Base-by-base conservation (phyloP, 2,797 vertebrate species). In the Hirundo rustica region DNA sequence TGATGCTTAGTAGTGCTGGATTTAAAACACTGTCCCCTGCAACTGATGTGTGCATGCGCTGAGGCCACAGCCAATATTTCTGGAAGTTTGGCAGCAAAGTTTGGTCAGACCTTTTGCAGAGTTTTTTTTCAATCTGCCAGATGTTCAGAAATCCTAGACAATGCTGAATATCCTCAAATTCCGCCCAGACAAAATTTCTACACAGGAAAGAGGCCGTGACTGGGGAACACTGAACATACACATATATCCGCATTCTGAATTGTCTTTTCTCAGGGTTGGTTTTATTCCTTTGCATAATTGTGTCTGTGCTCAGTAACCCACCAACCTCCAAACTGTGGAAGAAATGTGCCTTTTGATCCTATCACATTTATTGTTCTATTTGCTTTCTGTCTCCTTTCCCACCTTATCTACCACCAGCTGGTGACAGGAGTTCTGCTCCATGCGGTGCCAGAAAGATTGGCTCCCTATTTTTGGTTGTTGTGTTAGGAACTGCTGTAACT, bases 111-210 rank as follows among this genome's bases (percentile, higher is more conserved):
- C 30, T 73, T 95, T 67, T 85, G 48, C 74, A 85, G 64, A 70
- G 75, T 9, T 36, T 50, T 73, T 47, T 44, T 92, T 27, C 14
- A 19, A 58, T 50, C 60, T 85, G 15, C 71, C 75, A 91, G 78
- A 92, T 29, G 0, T 82, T 91, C 75, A 89, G 71, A 95, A 94
- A 89, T 81, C 67, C 71, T 87, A 78, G 89, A 91, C 74, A 65
- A 92, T 64, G 51, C 51, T 92, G 22, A 91, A 85, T 93, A 95
- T 89, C 47, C 34, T 87, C 47, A 89, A 57, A 89, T 81, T 92
- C 88, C 53, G 66, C 44, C 30, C 55, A 62, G 75, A 85, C 30
- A 58, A 87, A 85, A 64, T 66, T 70, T 92, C 40, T 92, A 34
- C 67, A 47, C 40, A 44, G 44, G 44, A 70, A 92, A 83, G 88